Conservation (phyloP, 2,113 vertebrate genomes). For the Pollimyrus isidori region DNA sequence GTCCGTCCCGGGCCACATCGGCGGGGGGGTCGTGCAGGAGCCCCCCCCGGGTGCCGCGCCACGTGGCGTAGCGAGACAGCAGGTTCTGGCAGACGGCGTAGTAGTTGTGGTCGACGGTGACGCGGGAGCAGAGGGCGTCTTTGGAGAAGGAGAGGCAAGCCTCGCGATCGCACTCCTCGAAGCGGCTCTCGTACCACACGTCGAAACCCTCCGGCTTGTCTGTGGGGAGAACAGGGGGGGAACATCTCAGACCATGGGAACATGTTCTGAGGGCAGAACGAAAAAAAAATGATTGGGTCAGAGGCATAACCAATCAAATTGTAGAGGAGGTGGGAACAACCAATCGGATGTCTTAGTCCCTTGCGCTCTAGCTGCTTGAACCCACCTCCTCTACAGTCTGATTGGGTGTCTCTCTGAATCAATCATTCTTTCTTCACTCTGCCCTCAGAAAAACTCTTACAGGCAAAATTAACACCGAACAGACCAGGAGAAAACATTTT, state of each 20-base stretch:
- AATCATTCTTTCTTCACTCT: neutral
- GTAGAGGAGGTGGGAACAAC: too few relatives aligned
- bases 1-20: slow-evolving; percentile 84
- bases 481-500: neutral
- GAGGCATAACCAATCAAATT: too few relatives aligned
- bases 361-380: neutral
- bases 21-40: slow-evolving; percentile 89
- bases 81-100: slow-evolving; percentile 97
- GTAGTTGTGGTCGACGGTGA: slow-evolving; percentile 98
- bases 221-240: slow-evolving; percentile 46
- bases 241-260: neutral
- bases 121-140: slow-evolving; percentile 85
- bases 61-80: slow-evolving; percentile 83
- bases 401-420: neutral
- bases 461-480: slow-evolving; percentile 27
- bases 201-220: slow-evolving; percentile 96
- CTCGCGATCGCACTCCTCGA: slow-evolving; percentile 94
- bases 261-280: neutral
- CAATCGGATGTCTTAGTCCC: neutral
- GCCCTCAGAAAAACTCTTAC: neutral
- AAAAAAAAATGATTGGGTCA: neutral
- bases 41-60: slow-evolving; percentile 92
- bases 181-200: slow-evolving; percentile 95
- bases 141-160: slow-evolving; percentile 97
- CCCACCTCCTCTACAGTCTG: neutral